Conservation (phyloP, 2,113 vertebrate genomes). For the Melanotaenia duboulayi region DNA sequence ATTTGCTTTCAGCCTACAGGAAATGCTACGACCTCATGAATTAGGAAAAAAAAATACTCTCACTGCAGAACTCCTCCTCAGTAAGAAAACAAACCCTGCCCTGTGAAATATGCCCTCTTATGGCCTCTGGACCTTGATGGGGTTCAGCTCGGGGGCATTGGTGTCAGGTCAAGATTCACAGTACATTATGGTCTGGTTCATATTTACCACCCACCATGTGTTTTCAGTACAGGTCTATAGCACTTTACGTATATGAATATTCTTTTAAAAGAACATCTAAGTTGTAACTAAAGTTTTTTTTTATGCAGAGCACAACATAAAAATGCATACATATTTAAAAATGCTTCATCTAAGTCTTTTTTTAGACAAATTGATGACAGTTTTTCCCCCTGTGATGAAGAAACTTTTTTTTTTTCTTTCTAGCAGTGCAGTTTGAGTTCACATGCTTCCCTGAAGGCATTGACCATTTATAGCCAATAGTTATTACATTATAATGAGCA, state of each 20-base stretch:
- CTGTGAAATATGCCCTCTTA: constrained; percentile 50
- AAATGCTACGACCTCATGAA: constrained; percentile 72
- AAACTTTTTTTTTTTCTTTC: constrained; percentile 7
- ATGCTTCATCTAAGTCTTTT: not conserved
- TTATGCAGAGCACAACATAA: not conserved
- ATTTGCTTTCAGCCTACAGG: constrained; percentile 68
- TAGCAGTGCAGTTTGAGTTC: constrained; percentile 4
- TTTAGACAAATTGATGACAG: not conserved
- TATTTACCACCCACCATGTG: constrained; percentile 49
- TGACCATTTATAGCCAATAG: constrained; percentile 38
- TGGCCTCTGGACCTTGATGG: constrained; percentile 49
- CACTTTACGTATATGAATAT: not conserved
- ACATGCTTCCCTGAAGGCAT: constrained; percentile 15
- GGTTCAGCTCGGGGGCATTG: constrained; percentile 64
- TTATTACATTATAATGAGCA: constrained; percentile 23
- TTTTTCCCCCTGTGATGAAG: not conserved
- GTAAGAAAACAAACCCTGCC: constrained; percentile 67
- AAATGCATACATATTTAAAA: not conserved
- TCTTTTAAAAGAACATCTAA: not conserved
- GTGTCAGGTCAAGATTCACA: constrained; percentile 63
- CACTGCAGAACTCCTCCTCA: constrained; percentile 49
- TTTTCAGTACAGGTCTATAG: not conserved
- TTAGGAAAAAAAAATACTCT: constrained; percentile 28
- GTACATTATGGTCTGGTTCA: constrained; percentile 46
- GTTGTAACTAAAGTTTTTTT: not conserved